Percentiles rank a stretch among this genome's conserved stretches.
Evolutionary conservation across 2,797 vertebrate species (phyloP).

Genomic region (Rhinella marina): DNA sequence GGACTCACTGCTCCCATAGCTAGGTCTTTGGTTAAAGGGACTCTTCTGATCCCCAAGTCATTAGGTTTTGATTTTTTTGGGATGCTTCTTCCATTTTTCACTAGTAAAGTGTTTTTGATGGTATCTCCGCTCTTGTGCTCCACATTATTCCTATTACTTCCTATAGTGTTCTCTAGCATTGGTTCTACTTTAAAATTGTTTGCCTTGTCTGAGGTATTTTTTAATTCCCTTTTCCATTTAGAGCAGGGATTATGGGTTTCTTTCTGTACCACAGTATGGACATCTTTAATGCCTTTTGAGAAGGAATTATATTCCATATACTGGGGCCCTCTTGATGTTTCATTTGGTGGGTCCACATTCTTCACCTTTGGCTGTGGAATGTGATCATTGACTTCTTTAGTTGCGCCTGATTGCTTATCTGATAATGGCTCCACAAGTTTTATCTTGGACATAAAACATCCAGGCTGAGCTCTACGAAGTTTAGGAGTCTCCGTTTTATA

Average conservation of each 20-base stretch:
- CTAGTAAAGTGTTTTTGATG: not conserved
- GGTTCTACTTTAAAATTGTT: constrained; percentile 12
- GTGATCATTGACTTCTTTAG: constrained; percentile 25
- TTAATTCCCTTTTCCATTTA: constrained; percentile 81
- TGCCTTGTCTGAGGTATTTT: constrained; percentile 29
- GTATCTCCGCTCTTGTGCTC: constrained; percentile 29
- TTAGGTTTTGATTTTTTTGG: constrained; percentile 40
- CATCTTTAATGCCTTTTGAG: constrained; percentile 27
- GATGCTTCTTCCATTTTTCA: constrained; percentile 10
- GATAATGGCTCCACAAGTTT: constrained; percentile 14
- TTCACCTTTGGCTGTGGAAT: constrained; percentile 16
- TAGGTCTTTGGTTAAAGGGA: constrained; percentile 28
- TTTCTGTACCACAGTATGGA: constrained; percentile 71
- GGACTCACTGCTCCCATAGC: not conserved
- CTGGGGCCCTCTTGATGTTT: not conserved
- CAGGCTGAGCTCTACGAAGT: constrained; percentile 12
- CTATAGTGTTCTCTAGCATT: not conserved
- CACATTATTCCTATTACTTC: not conserved
- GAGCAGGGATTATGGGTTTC: constrained; percentile 78
- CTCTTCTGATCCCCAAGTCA: constrained; percentile 40
- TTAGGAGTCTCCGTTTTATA: constrained; percentile 25
- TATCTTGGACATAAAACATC: constrained; percentile 21
- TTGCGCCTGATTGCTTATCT: not conserved
- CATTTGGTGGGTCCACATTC: not conserved
- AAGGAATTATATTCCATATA: not conserved